Evolutionary conservation across 2,113 vertebrate genomes (phyloP).

Genomic region (Hemichromis elongatus): DNA sequence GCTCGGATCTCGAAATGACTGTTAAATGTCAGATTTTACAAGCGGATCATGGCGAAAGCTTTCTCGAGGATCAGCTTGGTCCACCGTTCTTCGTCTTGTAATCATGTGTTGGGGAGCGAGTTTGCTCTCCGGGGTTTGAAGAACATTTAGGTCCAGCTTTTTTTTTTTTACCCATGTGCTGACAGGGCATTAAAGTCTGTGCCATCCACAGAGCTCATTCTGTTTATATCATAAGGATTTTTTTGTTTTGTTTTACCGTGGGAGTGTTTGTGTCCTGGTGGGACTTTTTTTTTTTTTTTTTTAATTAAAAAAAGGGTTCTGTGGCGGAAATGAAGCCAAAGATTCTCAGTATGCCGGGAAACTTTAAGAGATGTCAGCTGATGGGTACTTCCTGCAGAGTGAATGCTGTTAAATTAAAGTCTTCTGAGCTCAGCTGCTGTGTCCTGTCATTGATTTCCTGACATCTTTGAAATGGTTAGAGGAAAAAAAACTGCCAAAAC

Average conservation of each 20-base stretch:
- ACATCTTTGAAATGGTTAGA: background rate
- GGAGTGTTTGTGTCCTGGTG: background rate
- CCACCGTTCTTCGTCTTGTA: background rate
- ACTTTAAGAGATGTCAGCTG: background rate
- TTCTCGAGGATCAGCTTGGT: background rate
- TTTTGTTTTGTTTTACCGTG: background rate
- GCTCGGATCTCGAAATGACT: background rate
- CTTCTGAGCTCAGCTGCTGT: background rate
- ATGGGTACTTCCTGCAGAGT: background rate
- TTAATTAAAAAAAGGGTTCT: background rate
- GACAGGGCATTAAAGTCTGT: background rate
- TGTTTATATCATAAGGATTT: background rate
- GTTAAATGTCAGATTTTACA: background rate
- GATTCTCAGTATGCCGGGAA: background rate
- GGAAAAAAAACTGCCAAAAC: background rate
- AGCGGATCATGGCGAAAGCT: background rate
- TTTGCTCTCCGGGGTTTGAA: background rate
- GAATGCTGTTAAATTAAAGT: constrained; percentile 15
- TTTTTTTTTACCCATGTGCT: background rate
- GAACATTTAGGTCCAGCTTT: background rate
- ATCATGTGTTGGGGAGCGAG: background rate
- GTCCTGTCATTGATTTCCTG: background rate
- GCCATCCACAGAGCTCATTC: background rate
- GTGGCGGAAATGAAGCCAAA: constrained; percentile 21
- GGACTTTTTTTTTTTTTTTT: background rate